Base-by-base conservation (phyloP, 2,113 vertebrate species). In the Eptesicus fuscus region DNA sequence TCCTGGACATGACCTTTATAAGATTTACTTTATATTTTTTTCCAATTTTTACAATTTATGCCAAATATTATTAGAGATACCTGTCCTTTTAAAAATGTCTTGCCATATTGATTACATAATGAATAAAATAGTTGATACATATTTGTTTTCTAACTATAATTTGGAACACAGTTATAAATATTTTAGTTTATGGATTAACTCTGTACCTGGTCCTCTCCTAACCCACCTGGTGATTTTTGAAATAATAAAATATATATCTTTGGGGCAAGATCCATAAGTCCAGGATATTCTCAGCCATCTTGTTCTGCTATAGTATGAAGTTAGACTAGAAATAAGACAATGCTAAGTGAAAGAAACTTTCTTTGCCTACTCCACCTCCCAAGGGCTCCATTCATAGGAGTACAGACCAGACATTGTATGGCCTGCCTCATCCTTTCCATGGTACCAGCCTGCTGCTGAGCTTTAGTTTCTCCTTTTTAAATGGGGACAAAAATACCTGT, bases 391-490 rank as follows among this genome's bases (percentile, higher is more conserved):
- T 85, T 80, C 74, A 70, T 90, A 56, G 20, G 9, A 44, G 7
- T 70, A 37, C 44, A 73, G 53, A 91, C 56, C 44, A 47, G 18
- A 67, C 91, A 82, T 74, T 18, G 18, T 63, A 14, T 53, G 35
- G 12, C 65, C 35, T 65, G 44, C 74, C 37, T 71, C 47, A 85
- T 71, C 37, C 65, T 74, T 90, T 47, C 32, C 32, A 37, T 40
- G 16, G 16, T 78, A 53, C 44, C 30, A 53, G 18, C 20, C 35
- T 78, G 17, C 63, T 49, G 42, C 42, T 56, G 23, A 91, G 23
- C 12, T 83, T 47, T 79, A 78, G 35, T 88, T 71, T 91, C 77
- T 77, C 47, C 63, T 32, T 94, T 83, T 67, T 35, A 91, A 94
- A n/a, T 78, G 22, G 23, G 28, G 28, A 88, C 37, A 94, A 73